phyloP scores from a whole-genome alignment of 2,888 invertebrate genomes.

The Diadromus collaris region DNA sequence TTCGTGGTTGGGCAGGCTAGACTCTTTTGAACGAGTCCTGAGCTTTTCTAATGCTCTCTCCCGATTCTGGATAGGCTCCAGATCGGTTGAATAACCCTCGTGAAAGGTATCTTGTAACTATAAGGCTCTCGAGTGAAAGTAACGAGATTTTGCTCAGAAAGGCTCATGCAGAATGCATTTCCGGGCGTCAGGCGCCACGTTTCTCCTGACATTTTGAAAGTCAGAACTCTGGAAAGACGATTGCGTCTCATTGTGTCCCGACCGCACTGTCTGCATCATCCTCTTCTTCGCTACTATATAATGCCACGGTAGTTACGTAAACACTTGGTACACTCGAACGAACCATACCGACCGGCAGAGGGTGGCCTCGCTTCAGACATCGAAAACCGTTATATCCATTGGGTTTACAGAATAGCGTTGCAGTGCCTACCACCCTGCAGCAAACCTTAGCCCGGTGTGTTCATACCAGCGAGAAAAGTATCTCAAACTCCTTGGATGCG shows the following conservation, averaged over 20 bases:
- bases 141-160: slow-evolving; percentile 48
- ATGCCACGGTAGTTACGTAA: slow-evolving; percentile 8
- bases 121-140: slow-evolving; percentile 40
- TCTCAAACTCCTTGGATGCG: slow-evolving; percentile 33
- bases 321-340: slow-evolving; percentile 40
- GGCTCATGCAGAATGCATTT: slow-evolving; percentile 45
- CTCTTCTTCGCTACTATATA: slow-evolving; percentile 18
- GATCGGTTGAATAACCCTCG: slow-evolving; percentile 24
- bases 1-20: slow-evolving; percentile 2
- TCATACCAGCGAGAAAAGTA: slow-evolving; percentile 27
- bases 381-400: slow-evolving; percentile 50
- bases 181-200: slow-evolving; percentile 39
- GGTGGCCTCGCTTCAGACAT: slow-evolving; percentile 33
- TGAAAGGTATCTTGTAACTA: slow-evolving; percentile 38
- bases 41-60: slow-evolving; percentile 4
- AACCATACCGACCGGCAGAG: slow-evolving; percentile 21
- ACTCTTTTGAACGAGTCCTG: slow-evolving; percentile 21
- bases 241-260: slow-evolving; percentile 52
- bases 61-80: neutral
- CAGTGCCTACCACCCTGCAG: slow-evolving; percentile 18
- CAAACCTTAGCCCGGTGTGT: slow-evolving; percentile 14
- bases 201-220: slow-evolving; percentile 41
- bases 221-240: slow-evolving; percentile 57
- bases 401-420: slow-evolving; percentile 33
- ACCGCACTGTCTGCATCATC: slow-evolving; percentile 20